These are phyloP conservation scores for Drosophila nebulosa DNA, from an alignment of 1,140 invertebrate species.

Conservation along the genomic window DNA sequence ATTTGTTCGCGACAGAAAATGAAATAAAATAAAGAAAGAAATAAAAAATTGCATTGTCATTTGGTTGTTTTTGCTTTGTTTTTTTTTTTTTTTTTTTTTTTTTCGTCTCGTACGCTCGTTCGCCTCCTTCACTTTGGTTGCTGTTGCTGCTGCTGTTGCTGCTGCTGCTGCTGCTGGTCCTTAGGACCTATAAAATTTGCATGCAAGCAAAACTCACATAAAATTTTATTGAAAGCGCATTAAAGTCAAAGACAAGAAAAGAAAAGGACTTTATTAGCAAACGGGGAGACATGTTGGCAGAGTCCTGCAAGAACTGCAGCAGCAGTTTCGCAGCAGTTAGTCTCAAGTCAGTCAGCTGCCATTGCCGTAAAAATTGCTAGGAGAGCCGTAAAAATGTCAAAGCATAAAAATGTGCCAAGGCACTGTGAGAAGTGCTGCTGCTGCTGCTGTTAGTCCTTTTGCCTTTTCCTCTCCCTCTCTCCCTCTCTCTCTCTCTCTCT, in stretches of 20 bases:
- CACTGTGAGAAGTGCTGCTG: neutral
- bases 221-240: constrained; percentile 74
- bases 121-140: neutral
- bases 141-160: too few species aligned
- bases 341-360: constrained; percentile 69
- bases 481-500: too few species aligned
- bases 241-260: constrained; percentile 72
- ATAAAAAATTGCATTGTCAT: constrained; percentile 53
- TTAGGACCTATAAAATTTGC: constrained; percentile 60
- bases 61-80: constrained; percentile 31
- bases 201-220: constrained; percentile 70
- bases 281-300: constrained; percentile 32
- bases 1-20: constrained; percentile 69
- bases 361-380: constrained; percentile 59
- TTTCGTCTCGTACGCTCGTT: neutral
- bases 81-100: constrained; percentile 18
- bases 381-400: constrained; percentile 69
- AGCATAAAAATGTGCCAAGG: constrained; percentile 67
- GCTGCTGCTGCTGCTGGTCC: constrained; percentile 21
- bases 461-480: too few species aligned
- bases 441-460: constrained; percentile 5
- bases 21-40: constrained; percentile 64
- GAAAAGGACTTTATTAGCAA: constrained; percentile 73
- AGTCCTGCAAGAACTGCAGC: constrained; percentile 10
- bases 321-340: constrained; percentile 51